Conservation (phyloP, 2,113 vertebrate genomes). For the Trogon surrucura region DNA sequence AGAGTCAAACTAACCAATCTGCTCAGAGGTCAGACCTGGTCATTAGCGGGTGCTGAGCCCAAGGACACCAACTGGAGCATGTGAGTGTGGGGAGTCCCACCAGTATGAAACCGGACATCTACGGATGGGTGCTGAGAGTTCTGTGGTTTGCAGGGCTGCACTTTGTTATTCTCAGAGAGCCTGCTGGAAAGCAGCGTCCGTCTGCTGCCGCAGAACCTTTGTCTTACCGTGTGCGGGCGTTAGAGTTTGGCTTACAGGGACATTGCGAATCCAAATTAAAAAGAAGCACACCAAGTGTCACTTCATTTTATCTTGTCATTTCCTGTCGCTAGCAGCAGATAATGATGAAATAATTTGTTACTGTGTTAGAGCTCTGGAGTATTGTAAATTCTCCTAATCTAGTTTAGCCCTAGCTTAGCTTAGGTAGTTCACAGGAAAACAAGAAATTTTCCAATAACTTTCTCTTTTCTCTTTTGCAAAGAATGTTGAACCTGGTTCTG, state of each 20-base stretch:
- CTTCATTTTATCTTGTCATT: not conserved
- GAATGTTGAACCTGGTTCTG: conserved; percentile 21
- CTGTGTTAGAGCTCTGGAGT: not conserved
- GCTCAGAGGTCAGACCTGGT: not conserved
- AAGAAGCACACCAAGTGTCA: not conserved
- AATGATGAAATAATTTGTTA: not conserved
- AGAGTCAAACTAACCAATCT: not conserved
- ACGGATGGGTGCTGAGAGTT: not conserved
- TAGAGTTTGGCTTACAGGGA: not conserved
- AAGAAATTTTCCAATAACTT: not conserved
- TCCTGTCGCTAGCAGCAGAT: not conserved
- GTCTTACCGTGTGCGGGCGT: not conserved
- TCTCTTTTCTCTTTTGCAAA: not conserved
- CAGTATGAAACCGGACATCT: not conserved
- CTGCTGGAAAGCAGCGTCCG: not conserved
- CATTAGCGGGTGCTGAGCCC: not conserved
- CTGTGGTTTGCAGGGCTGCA: not conserved
- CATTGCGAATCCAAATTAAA: not conserved
- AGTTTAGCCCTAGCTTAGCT: not conserved
- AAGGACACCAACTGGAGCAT: accelerated
- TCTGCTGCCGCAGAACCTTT: not conserved
- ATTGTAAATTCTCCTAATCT: not conserved
- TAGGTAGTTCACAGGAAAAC: not conserved
- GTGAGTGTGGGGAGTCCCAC: not conserved
- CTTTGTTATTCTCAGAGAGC: not conserved